A percentile compares a stretch with the other conserved stretches of the same genome.
Conservation (phyloP, 2,888 invertebrate genomes). For the Eupithecia centaureata region DNA sequence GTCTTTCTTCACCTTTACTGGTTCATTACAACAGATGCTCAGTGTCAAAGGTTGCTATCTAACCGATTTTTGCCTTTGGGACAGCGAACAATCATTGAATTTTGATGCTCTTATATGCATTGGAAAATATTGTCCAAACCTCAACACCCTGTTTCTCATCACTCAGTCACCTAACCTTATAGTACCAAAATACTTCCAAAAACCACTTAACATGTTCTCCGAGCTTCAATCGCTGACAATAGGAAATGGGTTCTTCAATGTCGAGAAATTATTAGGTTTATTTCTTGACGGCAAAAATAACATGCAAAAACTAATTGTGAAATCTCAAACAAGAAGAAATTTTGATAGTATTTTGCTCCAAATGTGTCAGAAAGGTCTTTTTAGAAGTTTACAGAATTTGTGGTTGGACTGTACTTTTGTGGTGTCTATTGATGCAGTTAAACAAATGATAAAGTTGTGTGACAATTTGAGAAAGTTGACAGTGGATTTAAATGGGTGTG, state of each 20-base stretch:
- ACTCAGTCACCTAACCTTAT: slow-evolving; percentile 72
- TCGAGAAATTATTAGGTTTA: slow-evolving; percentile 68
- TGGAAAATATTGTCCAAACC: slow-evolving; percentile 73
- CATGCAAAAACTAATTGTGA: slow-evolving; percentile 69
- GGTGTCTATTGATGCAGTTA: slow-evolving; percentile 69
- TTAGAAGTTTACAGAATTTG: slow-evolving; percentile 65
- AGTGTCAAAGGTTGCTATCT: slow-evolving; percentile 71
- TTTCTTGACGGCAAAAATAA: slow-evolving; percentile 70
- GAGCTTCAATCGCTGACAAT: slow-evolving; percentile 69
- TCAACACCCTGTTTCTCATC: slow-evolving; percentile 70
- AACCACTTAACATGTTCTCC: slow-evolving; percentile 65
- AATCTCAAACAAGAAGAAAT: slow-evolving; percentile 74
- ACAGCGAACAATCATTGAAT: slow-evolving; percentile 72
- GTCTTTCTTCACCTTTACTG: slow-evolving; percentile 76
- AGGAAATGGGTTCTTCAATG: slow-evolving; percentile 74
- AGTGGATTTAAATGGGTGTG: slow-evolving; percentile 67
- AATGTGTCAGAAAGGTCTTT: slow-evolving; percentile 66
- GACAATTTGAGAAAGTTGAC: slow-evolving; percentile 69
- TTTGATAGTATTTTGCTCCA: slow-evolving; percentile 66
- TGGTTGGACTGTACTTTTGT: slow-evolving; percentile 80
- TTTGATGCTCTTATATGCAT: slow-evolving; percentile 70
- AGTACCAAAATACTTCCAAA: slow-evolving; percentile 65
- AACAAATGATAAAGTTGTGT: slow-evolving; percentile 68
- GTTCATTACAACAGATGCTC: slow-evolving; percentile 69
- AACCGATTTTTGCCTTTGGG: slow-evolving; percentile 78